A percentile compares a stretch with the other conserved stretches of the same genome.
Conservation (phyloP, 2,888 invertebrate species). For the Dryomyza anilis region DNA sequence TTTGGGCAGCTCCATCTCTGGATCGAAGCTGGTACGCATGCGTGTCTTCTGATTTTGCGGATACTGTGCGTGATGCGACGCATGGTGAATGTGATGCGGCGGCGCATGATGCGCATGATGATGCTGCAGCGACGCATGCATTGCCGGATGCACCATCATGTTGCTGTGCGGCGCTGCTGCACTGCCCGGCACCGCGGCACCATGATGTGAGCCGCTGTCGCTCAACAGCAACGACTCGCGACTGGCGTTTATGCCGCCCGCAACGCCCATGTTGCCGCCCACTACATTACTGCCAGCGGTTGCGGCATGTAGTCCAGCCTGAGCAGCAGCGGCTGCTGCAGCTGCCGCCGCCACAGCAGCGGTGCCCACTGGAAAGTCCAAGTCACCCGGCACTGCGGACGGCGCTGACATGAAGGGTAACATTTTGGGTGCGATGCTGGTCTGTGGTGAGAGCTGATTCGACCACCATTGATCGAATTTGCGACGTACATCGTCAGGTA, state of each 20-base stretch:
- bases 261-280: slow-evolving; percentile 35
- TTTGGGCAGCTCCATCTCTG: slow-evolving; percentile 93
- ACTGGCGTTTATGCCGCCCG: slow-evolving; percentile 38
- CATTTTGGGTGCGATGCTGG: slow-evolving; percentile 63
- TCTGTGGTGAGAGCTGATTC: slow-evolving; percentile 71
- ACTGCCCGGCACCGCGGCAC: slow-evolving; percentile 36
- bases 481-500: slow-evolving; percentile 81
- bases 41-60: slow-evolving; percentile 80
- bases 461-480: slow-evolving; percentile 94
- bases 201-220: slow-evolving; percentile 40
- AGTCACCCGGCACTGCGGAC: slow-evolving; percentile 51
- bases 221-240: slow-evolving; percentile 52
- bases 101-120: slow-evolving; percentile 63
- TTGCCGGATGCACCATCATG: slow-evolving; percentile 70
- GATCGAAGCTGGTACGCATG: slow-evolving; percentile 96
- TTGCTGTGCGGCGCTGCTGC: slow-evolving; percentile 43
- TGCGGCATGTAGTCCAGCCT: slow-evolving; percentile 48
- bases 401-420: slow-evolving; percentile 61
- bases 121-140: slow-evolving; percentile 64
- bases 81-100: too few species aligned
- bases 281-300: slow-evolving; percentile 40
- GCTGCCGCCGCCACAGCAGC: slow-evolving; percentile 63
- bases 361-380: slow-evolving; percentile 58
- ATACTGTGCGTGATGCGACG: slow-evolving; percentile 67
- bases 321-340: slow-evolving; percentile 63